These are phyloP conservation scores for Episyrphus balteatus DNA, from an alignment of 1,140 invertebrate genomes.

Conservation along the genomic window DNA sequence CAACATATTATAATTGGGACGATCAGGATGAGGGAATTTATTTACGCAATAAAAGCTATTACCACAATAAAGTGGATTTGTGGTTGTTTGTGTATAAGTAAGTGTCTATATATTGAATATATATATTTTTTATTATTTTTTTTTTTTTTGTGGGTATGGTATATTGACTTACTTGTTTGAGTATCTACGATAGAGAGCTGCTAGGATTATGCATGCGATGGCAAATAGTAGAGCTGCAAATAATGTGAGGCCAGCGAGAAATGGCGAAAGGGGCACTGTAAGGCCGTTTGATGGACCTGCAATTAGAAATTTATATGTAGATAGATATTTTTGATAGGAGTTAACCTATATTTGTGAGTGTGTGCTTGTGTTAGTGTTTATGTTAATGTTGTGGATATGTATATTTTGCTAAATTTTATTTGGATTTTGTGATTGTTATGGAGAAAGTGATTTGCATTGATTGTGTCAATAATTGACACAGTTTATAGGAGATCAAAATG, in stretches of 20 bases:
- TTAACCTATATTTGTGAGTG: too few species aligned
- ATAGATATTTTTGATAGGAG: background rate
- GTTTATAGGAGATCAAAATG: too few species aligned
- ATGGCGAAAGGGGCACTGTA: slow-evolving; percentile 53
- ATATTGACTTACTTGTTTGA: slow-evolving; percentile 27
- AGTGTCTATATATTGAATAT: too few species aligned
- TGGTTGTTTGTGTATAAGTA: too few species aligned
- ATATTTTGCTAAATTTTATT: too few species aligned
- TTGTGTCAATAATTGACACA: background rate
- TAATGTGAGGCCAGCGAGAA: slow-evolving; percentile 57
- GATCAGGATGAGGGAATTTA: too few species aligned
- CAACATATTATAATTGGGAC: too few species aligned
- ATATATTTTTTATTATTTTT: too few species aligned
- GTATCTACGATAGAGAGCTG: slow-evolving; percentile 54
- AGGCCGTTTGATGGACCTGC: slow-evolving; percentile 38
- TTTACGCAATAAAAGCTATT: too few species aligned
- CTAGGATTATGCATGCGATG: slow-evolving; percentile 57
- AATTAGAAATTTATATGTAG: slow-evolving; percentile 11
- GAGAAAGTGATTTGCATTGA: background rate
- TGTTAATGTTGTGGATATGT: too few species aligned
- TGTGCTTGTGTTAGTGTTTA: too few species aligned
- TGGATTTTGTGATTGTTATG: background rate
- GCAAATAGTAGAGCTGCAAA: slow-evolving; percentile 57
- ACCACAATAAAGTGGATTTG: too few species aligned
- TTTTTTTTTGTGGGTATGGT: background rate